Conservation (phyloP, 2,888 invertebrate species). For the Leptinotarsa juncta region DNA sequence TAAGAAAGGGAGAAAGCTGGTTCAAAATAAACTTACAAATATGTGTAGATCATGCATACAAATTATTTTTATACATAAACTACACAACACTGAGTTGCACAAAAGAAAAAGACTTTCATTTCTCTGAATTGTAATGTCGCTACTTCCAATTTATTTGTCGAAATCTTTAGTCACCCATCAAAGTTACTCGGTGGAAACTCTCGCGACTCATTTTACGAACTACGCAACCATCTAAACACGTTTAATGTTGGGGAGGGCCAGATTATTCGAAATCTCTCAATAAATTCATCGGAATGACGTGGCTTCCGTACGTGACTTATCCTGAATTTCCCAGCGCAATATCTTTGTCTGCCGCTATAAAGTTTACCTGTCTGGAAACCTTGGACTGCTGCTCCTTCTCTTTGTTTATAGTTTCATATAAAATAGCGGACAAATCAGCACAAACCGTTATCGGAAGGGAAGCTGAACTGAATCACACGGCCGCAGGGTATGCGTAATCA, state of each 20-base stretch:
- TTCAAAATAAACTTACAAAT: too few relatives aligned
- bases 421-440: slow-evolving; percentile 11
- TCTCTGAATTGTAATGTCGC: neutral
- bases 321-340: slow-evolving; percentile 24
- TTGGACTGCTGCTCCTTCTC: slow-evolving; percentile 7
- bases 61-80: too few relatives aligned
- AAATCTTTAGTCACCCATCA: neutral
- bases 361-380: slow-evolving; percentile 17
- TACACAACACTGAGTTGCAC: too few relatives aligned
- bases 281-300: slow-evolving; percentile 31
- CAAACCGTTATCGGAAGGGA: slow-evolving; percentile 23
- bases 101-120: neutral
- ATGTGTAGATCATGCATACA: too few relatives aligned
- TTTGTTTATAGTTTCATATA: slow-evolving; percentile 28
- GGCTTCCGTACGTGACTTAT: slow-evolving; percentile 33
- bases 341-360: slow-evolving; percentile 20
- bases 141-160: neutral
- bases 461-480: slow-evolving; percentile 33
- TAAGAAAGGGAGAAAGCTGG: too few relatives aligned
- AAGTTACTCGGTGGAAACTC: slow-evolving; percentile 26
- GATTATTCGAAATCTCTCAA: slow-evolving; percentile 19
- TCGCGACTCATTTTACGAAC: slow-evolving; percentile 29
- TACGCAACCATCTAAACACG: slow-evolving; percentile 27
- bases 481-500: slow-evolving; percentile 30
- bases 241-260: slow-evolving; percentile 28